Evolutionary conservation across 2,888 invertebrate genomes (phyloP), one percentile per base, ranked within the genome.

Genomic region (Ormyrus nitidulus): DNA sequence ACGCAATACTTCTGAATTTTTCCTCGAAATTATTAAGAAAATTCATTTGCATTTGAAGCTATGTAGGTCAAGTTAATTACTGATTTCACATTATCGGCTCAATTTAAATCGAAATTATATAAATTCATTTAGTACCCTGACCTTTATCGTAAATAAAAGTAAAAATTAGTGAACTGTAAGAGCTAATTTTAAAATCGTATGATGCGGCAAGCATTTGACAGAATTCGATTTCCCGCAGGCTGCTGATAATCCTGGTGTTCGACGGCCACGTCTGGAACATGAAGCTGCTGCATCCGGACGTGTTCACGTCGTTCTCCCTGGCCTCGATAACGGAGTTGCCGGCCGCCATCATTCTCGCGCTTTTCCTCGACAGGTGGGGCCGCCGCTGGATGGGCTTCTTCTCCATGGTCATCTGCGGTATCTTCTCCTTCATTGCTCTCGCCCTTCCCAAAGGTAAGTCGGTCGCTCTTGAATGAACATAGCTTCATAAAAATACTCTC

Each of bases 231-330:
- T 34, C 34, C 34, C 80, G 49, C 83, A 92, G 92, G 92, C 95
- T 96, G 93, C 93, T 95, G n/a, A 96, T 97, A 75, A 95, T 96
- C 0, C 89, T 97, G 86, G 96, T 96, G 0, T 96, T 97, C 89
- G 96, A 97, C 86, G 96, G 96, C 0, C 97, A 97, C 88, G 96
- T 97, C 8, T 93, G 97, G 89, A 97, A 97, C 88, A 96, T 97
- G 13, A 96, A 96, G 0, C 94, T 96, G 0, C 90, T 97, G 54
- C 96, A 96, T 0, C 91, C 96, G 83, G 94, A 96, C 85, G 94
- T 97, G 2, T 97, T 96, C 89, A 89, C 95, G 72, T 96, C 96
- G 0, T 97, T 97, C 88, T 96, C 96, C 0, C 92, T 96, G 2
- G 96, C 97, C 0, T 94, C 95, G 0, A 94, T 95, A 10, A 96